Evolutionary conservation across 2,113 vertebrate species (phyloP), one percentile per base, ranked within the genome.

Genomic region (Genyomyrus donnyi): DNA sequence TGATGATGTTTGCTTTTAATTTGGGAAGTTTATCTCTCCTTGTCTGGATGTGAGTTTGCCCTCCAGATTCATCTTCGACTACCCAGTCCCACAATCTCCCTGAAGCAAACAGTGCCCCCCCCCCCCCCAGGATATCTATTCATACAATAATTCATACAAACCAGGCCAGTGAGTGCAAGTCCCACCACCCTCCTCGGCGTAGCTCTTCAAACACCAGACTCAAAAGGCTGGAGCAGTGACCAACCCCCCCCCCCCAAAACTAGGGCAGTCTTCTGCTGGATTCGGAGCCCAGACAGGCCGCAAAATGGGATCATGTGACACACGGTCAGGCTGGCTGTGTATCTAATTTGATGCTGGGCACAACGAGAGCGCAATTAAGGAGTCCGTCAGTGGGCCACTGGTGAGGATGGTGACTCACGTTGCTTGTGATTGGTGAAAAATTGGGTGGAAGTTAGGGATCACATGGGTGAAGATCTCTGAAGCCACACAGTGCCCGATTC

Each of bases 301-400:
- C 11, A 24, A 17, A 48, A 24, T 50, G 87, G 85, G 88, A 90
- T 90, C 87, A 89, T 85, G 46, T 74, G 58, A 89, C 77, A 86
- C 83, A 89, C 42, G 9, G 62, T 90, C 88, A 5, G 42, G 13
- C 39, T 84, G 90, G 88, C 90, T 91, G 86, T 88, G 84, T 87
- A 58, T 91, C 91, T 91, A 92, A 93, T 92, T 92, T 91, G 86
- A 13, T 87, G 42, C 39, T 77, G 80, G n/a, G 85, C 85, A 5
- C 21, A n/a, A 5, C 1, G 9, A 87, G 42, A 42, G 45, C 2
- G 3, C 48, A 50, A 86, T 86, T 86, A 86, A 50, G 42, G 46
- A 5, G 45, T 19, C n/a, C 10, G 85, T 52, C 9, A 15, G 10
- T 11, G 39, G 48, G 49, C n/a, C 45, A 15, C n/a, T 52, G n/a